Conservation (phyloP, 2,888 invertebrate genomes). For the Leucophenga maculata region DNA sequence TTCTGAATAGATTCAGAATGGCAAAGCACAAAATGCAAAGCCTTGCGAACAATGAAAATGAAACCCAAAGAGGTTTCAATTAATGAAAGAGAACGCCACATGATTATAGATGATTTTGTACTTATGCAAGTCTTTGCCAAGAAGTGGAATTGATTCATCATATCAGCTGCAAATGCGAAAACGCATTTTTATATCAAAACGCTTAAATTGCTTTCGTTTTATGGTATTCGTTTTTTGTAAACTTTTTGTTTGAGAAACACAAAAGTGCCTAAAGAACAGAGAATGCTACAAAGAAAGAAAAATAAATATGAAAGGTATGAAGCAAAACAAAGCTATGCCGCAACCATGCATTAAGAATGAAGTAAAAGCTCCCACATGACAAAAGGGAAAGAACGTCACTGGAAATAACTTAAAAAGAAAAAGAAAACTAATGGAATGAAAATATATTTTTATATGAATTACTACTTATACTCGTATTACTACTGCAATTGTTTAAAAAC, state of each 20-base stretch:
- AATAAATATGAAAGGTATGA: slow-evolving; percentile 37
- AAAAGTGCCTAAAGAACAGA: slow-evolving; percentile 56
- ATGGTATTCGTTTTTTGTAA: slow-evolving; percentile 30
- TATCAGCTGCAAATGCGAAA: neutral
- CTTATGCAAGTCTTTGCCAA: neutral
- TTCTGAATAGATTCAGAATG: neutral
- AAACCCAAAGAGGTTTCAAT: neutral
- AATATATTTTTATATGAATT: slow-evolving; percentile 55
- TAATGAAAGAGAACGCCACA: neutral
- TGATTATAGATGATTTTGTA: neutral
- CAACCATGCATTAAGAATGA: neutral
- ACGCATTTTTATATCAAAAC: neutral
- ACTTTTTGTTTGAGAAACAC: slow-evolving; percentile 62
- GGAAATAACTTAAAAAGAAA: neutral
- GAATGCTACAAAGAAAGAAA: slow-evolving; percentile 20
- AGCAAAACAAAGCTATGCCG: neutral
- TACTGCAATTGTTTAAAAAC: slow-evolving; percentile 17
- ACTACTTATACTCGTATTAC: slow-evolving; percentile 34
- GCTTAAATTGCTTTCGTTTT: neutral
- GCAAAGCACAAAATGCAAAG: neutral
- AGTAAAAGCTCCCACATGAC: neutral
- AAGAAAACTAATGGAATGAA: neutral
- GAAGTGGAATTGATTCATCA: neutral
- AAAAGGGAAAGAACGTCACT: neutral
- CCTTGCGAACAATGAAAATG: neutral